phyloP scores from a whole-genome alignment of 2,797 vertebrate species.

The Pseudochromis fuscus region DNA sequence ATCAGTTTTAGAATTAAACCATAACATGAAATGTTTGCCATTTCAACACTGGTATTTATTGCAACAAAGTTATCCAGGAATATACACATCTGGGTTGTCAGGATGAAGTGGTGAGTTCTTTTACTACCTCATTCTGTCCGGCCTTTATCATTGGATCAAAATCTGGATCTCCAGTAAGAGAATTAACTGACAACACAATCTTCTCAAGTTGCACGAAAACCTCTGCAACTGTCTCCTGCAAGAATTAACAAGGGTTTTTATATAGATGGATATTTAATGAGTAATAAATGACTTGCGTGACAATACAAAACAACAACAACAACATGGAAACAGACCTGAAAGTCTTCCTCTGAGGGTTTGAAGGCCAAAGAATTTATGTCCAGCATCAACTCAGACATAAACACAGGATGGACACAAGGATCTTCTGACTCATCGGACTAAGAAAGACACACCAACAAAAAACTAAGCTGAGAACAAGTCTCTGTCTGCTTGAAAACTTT shows the following conservation, averaged over 20 bases:
- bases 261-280: background rate
- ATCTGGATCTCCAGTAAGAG: conserved; percentile 83
- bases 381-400: conserved; percentile 86
- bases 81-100: conserved; percentile 1
- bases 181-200: conserved; percentile 84
- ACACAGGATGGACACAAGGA: conserved; percentile 79
- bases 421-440: conserved; percentile 54
- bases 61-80: background rate
- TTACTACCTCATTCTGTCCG: conserved; percentile 72
- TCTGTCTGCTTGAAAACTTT: background rate
- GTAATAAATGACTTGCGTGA: background rate
- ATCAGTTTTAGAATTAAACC: background rate
- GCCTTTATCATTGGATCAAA: conserved; percentile 84
- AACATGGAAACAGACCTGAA: conserved; percentile 81
- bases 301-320: background rate
- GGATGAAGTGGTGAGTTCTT: background rate
- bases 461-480: background rate
- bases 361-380: conserved; percentile 83
- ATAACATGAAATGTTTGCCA: background rate
- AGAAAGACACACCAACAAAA: conserved; percentile 15
- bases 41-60: background rate
- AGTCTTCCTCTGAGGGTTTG: conserved; percentile 85
- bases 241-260: background rate
- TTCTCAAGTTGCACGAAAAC: conserved; percentile 81
- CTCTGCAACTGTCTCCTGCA: conserved; percentile 82